Conservation (phyloP, 1,140 invertebrate genomes). For the Streblospio benedicti region DNA sequence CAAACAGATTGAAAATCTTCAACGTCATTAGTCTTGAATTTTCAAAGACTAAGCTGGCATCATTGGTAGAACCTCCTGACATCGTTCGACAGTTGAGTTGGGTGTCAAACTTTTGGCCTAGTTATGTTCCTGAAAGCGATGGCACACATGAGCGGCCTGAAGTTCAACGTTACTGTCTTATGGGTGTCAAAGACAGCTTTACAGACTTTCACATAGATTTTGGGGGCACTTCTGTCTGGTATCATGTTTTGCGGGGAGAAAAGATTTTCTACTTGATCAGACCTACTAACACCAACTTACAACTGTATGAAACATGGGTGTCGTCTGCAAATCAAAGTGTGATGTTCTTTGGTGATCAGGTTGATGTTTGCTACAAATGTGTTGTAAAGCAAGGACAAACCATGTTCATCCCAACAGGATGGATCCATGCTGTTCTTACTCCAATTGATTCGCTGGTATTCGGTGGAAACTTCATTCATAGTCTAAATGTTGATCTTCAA, state of each 20-base stretch:
- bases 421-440: slow-evolving; percentile 91
- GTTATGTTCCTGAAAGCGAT: slow-evolving; percentile 36
- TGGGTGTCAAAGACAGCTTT: slow-evolving; percentile 76
- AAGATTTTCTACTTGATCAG: slow-evolving; percentile 82
- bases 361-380: slow-evolving; percentile 37
- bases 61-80: slow-evolving; percentile 65
- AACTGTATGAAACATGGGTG: slow-evolving; percentile 77
- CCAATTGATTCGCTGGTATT: slow-evolving; percentile 83
- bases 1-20: slow-evolving; percentile 62
- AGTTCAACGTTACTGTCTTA: slow-evolving; percentile 85
- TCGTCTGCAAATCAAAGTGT: slow-evolving; percentile 70
- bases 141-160: slow-evolving; percentile 54
- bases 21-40: slow-evolving; percentile 87
- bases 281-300: slow-evolving; percentile 69
- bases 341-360: slow-evolving; percentile 76
- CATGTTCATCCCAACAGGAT: slow-evolving; percentile 82
- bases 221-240: slow-evolving; percentile 90
- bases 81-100: slow-evolving; percentile 72
- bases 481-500: slow-evolving; percentile 80
- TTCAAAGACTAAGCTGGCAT: slow-evolving; percentile 65
- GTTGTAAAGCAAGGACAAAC: slow-evolving; percentile 71
- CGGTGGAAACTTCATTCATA: slow-evolving; percentile 86
- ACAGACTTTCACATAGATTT: slow-evolving; percentile 95
- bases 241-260: slow-evolving; percentile 78
- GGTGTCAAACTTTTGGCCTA: slow-evolving; percentile 51